phyloP scores from a whole-genome alignment of 2,888 invertebrate species.

The Trachelus iudaicus region DNA sequence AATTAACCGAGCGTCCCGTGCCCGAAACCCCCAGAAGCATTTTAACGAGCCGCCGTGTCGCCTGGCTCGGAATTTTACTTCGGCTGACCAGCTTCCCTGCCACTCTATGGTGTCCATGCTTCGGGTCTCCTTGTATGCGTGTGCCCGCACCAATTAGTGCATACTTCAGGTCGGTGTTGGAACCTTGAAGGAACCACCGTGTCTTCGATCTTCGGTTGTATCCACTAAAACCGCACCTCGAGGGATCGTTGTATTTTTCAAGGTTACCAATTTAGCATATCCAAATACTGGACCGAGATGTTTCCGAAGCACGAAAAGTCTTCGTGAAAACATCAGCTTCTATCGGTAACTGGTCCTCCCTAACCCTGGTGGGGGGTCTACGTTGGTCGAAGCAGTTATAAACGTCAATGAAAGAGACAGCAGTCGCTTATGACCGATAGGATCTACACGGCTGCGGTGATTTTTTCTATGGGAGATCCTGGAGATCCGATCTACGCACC shows the following conservation, averaged over 20 bases:
- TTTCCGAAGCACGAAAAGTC: background rate
- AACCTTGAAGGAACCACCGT: constrained; percentile 7
- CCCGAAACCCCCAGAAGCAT: constrained; percentile 65
- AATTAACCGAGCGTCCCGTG: constrained; percentile 63
- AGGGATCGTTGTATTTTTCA: constrained; percentile 5
- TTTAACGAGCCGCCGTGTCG: constrained; percentile 66
- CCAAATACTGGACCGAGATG: constrained; percentile 31
- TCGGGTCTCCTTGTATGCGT: constrained; percentile 36
- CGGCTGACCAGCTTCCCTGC: constrained; percentile 30
- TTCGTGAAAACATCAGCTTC: background rate
- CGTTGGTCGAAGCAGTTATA: background rate
- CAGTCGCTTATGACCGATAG: constrained; percentile 26
- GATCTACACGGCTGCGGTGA: background rate
- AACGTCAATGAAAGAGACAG: constrained; percentile 20
- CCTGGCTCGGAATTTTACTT: constrained; percentile 61
- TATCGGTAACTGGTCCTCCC: background rate
- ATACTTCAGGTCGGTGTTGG: constrained; percentile 50
- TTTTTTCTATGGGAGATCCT: background rate
- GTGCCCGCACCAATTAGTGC: constrained; percentile 64
- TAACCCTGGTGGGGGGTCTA: background rate
- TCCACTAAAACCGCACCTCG: background rate
- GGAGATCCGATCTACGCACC: background rate
- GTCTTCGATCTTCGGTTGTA: constrained; percentile 1
- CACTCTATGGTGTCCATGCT: constrained; percentile 19
- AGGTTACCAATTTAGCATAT: constrained; percentile 31